Evolutionary conservation across 2,113 vertebrate genomes (phyloP), one percentile per base, ranked within the genome.

Genomic region (Patagioenas fasciata): DNA sequence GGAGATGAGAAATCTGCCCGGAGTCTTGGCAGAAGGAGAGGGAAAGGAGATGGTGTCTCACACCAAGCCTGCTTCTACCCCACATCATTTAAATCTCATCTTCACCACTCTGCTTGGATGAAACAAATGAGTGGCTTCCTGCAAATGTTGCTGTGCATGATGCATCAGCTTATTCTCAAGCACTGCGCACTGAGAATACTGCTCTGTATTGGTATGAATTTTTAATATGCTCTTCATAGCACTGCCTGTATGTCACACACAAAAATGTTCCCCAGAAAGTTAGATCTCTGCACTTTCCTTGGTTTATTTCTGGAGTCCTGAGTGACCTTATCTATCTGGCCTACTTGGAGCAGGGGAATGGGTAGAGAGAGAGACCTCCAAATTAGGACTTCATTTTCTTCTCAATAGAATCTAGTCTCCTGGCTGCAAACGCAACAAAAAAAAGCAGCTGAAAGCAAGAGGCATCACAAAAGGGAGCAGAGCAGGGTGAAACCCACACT

Each of bases 141-240:
- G 69, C 42, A 81, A 93, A 94, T 24, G 42, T 44, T 92, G 70
- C 65, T 81, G 47, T 24, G 40, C 56, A 34, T 0, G 6, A 84
- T 4, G 14, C 47, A 74, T 14, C 74, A 83, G 42, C 65, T 92
- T 74, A 40, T 89, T 81, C 65, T 78, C 69, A 78, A 79, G 73
- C 47, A 51, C 42, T 67, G 56, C 1, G 1, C 56, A 31, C 15
- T 81, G 61, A 71, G 94, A 93, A 85, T 29, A 75, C 61, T 87
- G 78, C 48, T 95, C 89, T 87, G 42, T 42, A 60, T 61, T 60
- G 42, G 64, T 24, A 94, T 95, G 80, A 96, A 96, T 89, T 87
- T 95, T 96, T 96, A 93, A 94, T 71, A n/a, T 13, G 48, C 34
- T 80, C 73, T 70, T 95, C 19, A 42, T 65, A 91, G 65, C 77